Evolutionary conservation across 2,797 vertebrate genomes (phyloP).

Genomic region (Gallirallus australis): DNA sequence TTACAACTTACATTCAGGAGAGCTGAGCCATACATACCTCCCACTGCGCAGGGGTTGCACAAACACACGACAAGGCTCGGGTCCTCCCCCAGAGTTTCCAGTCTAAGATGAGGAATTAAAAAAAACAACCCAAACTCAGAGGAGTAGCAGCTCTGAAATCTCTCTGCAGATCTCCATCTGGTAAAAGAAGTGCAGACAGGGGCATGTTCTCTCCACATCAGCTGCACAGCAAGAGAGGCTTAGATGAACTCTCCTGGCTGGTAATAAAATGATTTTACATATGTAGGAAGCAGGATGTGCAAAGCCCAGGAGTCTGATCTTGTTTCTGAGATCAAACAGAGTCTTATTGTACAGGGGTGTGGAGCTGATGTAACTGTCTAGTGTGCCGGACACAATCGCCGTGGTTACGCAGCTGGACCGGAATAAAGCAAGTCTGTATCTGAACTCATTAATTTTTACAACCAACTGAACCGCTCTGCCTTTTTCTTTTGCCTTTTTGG

Average conservation of each 20-base stretch:
- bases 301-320: conserved; percentile 84
- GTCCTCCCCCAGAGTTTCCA: neutral
- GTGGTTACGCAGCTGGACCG: conserved; percentile 86
- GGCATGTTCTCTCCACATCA: conserved; percentile 67
- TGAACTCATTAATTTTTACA: conserved; percentile 86
- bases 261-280: conserved; percentile 82
- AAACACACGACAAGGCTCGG: neutral
- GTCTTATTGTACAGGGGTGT: conserved; percentile 83
- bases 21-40: conserved; percentile 2
- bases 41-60: neutral
- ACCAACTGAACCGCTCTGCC: conserved; percentile 80
- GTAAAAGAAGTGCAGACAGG: conserved; percentile 64
- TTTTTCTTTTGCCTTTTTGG: conserved; percentile 43
- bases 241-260: conserved; percentile 79
- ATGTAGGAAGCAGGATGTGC: conserved; percentile 85
- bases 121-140: neutral
- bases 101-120: neutral
- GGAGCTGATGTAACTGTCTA: conserved; percentile 84
- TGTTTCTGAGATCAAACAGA: conserved; percentile 85
- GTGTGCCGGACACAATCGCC: conserved; percentile 81
- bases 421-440: conserved; percentile 84
- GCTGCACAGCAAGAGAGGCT: conserved; percentile 67
- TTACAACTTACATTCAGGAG: conserved; percentile 6
- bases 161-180: conserved; percentile 66
- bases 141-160: conserved; percentile 17